Percentiles rank a stretch among this genome's conserved stretches.
phyloP scores from a whole-genome alignment of 2,888 invertebrate species.

The Endotricha flammealis region DNA sequence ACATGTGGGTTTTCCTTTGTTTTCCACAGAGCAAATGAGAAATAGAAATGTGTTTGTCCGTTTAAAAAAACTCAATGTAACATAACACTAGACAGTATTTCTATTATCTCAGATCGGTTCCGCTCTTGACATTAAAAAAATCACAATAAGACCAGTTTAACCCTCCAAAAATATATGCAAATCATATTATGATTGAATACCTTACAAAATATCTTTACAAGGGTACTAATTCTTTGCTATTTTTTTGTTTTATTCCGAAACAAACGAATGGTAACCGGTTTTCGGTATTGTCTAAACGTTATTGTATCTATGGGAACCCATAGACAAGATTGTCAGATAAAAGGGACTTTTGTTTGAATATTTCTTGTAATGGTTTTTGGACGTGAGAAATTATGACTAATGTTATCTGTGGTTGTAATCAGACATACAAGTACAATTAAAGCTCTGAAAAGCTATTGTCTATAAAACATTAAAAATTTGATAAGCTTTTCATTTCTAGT shows the following conservation, averaged over 20 bases:
- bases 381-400: slow-evolving; percentile 28
- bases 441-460: too few relatives aligned
- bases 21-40: too few relatives aligned
- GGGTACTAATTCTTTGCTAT: slow-evolving; percentile 39
- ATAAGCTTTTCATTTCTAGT: too few relatives aligned
- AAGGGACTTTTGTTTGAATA: slow-evolving; percentile 28
- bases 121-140: slow-evolving; percentile 31
- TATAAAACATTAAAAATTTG: too few relatives aligned
- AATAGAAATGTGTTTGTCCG: too few relatives aligned
- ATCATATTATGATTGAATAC: slow-evolving; percentile 31
- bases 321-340: slow-evolving; percentile 39
- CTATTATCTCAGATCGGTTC: slow-evolving; percentile 30
- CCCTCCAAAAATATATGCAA: slow-evolving; percentile 48
- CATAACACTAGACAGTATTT: slow-evolving; percentile 25
- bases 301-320: too few relatives aligned
- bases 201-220: slow-evolving; percentile 31
- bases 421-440: too few relatives aligned
- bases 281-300: too few relatives aligned
- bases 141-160: slow-evolving; percentile 33
- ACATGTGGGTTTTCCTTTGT: too few relatives aligned
- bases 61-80: slow-evolving; percentile 25
- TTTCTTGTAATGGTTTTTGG: slow-evolving; percentile 25
- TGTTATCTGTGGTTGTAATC: too few relatives aligned
- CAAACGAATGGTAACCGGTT: slow-evolving; percentile 29
- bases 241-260: slow-evolving; percentile 33